These are phyloP conservation scores for Ophonus ardosiacus DNA, from an alignment of 2,888 invertebrate species.

Conservation along the genomic window DNA sequence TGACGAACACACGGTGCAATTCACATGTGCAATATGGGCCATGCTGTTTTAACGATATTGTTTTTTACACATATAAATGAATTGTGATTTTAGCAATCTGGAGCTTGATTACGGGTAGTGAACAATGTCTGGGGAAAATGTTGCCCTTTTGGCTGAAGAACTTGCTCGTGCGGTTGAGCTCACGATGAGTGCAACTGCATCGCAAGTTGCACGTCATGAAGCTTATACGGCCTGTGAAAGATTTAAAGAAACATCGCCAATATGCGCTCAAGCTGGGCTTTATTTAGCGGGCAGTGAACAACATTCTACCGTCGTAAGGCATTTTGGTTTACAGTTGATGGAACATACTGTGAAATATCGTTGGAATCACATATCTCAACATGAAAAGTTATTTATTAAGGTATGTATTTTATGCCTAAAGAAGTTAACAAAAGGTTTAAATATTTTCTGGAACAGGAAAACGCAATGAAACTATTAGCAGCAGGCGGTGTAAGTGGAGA, in stretches of 20 bases:
- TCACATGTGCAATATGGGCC: slow-evolving; percentile 64
- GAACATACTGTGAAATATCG: slow-evolving; percentile 95
- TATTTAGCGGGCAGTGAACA: slow-evolving; percentile 86
- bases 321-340: slow-evolving; percentile 95
- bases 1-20: slow-evolving; percentile 14
- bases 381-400: slow-evolving; percentile 93
- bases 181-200: slow-evolving; percentile 87
- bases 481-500: slow-evolving; percentile 87
- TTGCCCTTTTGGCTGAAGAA: slow-evolving; percentile 85
- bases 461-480: slow-evolving; percentile 89
- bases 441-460: slow-evolving; percentile 78
- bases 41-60: slow-evolving; percentile 44
- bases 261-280: slow-evolving; percentile 92
- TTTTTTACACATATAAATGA: slow-evolving; percentile 14
- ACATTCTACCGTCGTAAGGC: slow-evolving; percentile 88
- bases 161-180: slow-evolving; percentile 89
- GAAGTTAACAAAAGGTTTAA: not conserved
- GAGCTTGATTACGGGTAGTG: slow-evolving; percentile 37
- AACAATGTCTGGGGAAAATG: slow-evolving; percentile 79
- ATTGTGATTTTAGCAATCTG: slow-evolving; percentile 57
- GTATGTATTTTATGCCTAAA: slow-evolving; percentile 71
- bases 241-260: slow-evolving; percentile 91
- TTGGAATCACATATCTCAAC: slow-evolving; percentile 92
- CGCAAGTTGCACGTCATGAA: slow-evolving; percentile 86
- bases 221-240: slow-evolving; percentile 91